Percentiles rank a stretch among this genome's conserved stretches.
Conservation (phyloP, 2,888 invertebrate genomes). For the Salticus scenicus region DNA sequence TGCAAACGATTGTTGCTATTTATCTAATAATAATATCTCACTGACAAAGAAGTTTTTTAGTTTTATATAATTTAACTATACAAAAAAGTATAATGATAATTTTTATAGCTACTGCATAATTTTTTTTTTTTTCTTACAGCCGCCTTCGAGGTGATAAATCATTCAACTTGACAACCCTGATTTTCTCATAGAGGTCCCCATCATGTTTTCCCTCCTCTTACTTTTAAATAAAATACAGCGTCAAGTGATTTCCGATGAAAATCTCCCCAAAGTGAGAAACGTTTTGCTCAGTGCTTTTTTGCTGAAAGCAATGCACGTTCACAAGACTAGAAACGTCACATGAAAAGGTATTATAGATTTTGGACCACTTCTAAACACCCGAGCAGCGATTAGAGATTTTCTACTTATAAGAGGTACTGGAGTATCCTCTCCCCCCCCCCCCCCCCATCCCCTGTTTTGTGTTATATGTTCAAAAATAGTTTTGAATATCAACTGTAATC, state of each 20-base stretch:
- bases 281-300: conserved; percentile 38
- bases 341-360: conserved; percentile 42
- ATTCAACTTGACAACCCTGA: conserved; percentile 61
- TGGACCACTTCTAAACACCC: conserved; percentile 43
- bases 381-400: conserved; percentile 47
- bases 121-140: no score
- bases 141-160: conserved; percentile 50
- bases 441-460: background rate
- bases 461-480: background rate
- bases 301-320: background rate
- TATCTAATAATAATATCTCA: no score
- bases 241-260: conserved; percentile 50
- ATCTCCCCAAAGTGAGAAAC: conserved; percentile 31
- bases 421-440: background rate
- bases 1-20: no score
- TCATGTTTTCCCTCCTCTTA: background rate
- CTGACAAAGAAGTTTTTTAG: no score
- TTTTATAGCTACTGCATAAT: no score
- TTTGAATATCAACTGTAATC: conserved; percentile 20
- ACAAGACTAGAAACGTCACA: conserved; percentile 41
- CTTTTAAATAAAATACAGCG: conserved; percentile 13
- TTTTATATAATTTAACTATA: no score
- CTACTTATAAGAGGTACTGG: background rate
- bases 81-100: no score
- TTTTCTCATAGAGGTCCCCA: background rate